Percentiles rank a stretch among this genome's conserved stretches.
Conservation (phyloP, 2,888 invertebrate genomes). For the Synanthedon tipuliformis region DNA sequence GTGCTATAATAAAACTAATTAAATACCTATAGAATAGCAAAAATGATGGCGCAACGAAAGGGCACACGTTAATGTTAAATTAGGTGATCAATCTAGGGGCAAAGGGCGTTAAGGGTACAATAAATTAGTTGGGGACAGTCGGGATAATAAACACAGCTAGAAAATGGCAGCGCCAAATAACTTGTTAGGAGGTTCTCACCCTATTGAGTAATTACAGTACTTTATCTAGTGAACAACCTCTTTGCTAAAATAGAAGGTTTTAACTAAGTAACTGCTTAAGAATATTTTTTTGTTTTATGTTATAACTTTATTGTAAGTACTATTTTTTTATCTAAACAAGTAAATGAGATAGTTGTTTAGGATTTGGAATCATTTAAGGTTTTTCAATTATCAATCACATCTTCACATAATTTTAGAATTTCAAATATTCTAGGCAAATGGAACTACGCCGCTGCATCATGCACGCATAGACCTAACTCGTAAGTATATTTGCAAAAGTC, state of each 20-base stretch:
- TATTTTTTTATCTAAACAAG: too few relatives aligned
- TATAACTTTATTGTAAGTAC: too few relatives aligned
- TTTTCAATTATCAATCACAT: too few relatives aligned
- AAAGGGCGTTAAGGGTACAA: constrained; percentile 58
- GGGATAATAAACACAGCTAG: constrained; percentile 59
- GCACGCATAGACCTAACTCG: too few relatives aligned
- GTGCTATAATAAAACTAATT: neutral
- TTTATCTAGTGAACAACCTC: constrained; percentile 39
- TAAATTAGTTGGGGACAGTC: constrained; percentile 65
- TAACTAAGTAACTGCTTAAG: too few relatives aligned
- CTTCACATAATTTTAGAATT: too few relatives aligned
- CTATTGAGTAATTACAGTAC: constrained; percentile 60
- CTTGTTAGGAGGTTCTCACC: constrained; percentile 54
- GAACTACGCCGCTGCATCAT: too few relatives aligned
- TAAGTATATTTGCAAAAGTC: too few relatives aligned
- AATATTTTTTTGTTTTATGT: too few relatives aligned
- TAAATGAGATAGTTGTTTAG: too few relatives aligned
- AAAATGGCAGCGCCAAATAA: constrained; percentile 58
- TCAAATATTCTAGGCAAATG: too few relatives aligned
- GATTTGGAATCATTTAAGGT: too few relatives aligned
- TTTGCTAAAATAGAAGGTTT: neutral
- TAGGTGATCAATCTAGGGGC: constrained; percentile 60
- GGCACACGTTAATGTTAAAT: constrained; percentile 58
- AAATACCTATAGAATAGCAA: constrained; percentile 15
- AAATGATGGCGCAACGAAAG: constrained; percentile 25